phyloP scores from a whole-genome alignment of 2,888 invertebrate species.

The Euplagia quadripunctaria region DNA sequence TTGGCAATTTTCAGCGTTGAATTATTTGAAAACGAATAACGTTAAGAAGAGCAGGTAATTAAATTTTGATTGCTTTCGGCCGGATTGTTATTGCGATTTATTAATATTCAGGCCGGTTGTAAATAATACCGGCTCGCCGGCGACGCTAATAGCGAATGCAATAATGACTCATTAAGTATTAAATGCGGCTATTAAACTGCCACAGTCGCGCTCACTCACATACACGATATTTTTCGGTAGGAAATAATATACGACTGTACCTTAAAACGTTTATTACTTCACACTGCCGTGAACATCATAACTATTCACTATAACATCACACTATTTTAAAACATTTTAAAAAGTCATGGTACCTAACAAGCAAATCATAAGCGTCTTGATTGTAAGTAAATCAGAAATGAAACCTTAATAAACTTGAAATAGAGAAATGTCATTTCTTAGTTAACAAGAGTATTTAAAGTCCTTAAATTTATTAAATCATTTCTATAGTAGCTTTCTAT shows the following conservation, averaged over 20 bases:
- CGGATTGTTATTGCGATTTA: constrained; percentile 79
- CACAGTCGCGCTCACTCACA: constrained; percentile 41
- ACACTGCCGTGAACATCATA: constrained; percentile 17
- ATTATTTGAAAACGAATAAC: constrained; percentile 69
- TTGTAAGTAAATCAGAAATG: constrained; percentile 3
- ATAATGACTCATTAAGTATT: constrained; percentile 80
- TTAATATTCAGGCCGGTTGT: constrained; percentile 76
- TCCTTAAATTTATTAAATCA: not conserved
- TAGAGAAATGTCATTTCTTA: constrained; percentile 12
- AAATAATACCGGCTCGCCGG: constrained; percentile 71
- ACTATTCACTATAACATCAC: not conserved
- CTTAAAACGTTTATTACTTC: constrained; percentile 14
- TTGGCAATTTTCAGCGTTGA: constrained; percentile 59
- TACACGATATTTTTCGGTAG: constrained; percentile 37
- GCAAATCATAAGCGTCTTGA: constrained; percentile 22
- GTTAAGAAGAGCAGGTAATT: constrained; percentile 75
- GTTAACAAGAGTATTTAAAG: constrained; percentile 4
- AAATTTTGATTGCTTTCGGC: constrained; percentile 80
- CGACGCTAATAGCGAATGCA: constrained; percentile 75
- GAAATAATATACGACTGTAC: constrained; percentile 18
- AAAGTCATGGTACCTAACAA: constrained; percentile 39
- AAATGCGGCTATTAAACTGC: constrained; percentile 71
- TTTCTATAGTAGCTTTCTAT: too few species aligned
- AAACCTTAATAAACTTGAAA: constrained; percentile 13
- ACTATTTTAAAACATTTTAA: constrained; percentile 18